Evolutionary conservation across 2,888 invertebrate genomes (phyloP), one percentile per base, ranked within the genome.

Genomic region (Papilio gigon): DNA sequence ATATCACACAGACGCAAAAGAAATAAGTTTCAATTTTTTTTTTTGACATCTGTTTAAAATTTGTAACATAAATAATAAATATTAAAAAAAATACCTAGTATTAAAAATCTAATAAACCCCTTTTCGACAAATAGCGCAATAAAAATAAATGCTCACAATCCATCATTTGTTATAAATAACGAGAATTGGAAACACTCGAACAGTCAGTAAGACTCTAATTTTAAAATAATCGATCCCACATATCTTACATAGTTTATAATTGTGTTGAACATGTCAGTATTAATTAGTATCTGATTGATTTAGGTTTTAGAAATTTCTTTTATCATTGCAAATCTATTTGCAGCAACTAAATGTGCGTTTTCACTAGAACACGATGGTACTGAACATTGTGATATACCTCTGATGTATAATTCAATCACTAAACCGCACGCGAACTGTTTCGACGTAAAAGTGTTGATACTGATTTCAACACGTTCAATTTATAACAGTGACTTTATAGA

Each of bases 371-470:
- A n/a, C 53, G 53, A n/a, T 27, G 27, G n/a, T 30, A 30, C 30
- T 56, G 17, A 30, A 56, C 27, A 56, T 17, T 8, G n/a, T n/a
- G 33, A 42, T 27, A 17, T n/a, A 56, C 53, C 17, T 56, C 53
- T 30, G 53, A 30, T 30, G 30, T 11, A 22, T 47, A 56, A 56
- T 56, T 27, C 53, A 50, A 27, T 50, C 27, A n/a, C 25, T 25
- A n/a, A 8, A 56, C 17, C n/a, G 14, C 53, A 56, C 53, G 53
- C 53, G 30, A 56, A 56, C 4, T 30, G 30, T 56, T 17, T 56
- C 53, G 11, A 17, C 53, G 11, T 30, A 4, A 27, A 9, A 9
- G 0, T n/a, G 17, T 30, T 8, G n/a, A 56, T 30, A 11, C 30
- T 56, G 14, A 27, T 56, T n/a, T 0, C 14, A 56, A 30, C 5